Percentiles rank a stretch among this genome's conserved stretches.
Evolutionary conservation across 2,888 invertebrate species (phyloP).

Genomic region (Lamproptera curius): DNA sequence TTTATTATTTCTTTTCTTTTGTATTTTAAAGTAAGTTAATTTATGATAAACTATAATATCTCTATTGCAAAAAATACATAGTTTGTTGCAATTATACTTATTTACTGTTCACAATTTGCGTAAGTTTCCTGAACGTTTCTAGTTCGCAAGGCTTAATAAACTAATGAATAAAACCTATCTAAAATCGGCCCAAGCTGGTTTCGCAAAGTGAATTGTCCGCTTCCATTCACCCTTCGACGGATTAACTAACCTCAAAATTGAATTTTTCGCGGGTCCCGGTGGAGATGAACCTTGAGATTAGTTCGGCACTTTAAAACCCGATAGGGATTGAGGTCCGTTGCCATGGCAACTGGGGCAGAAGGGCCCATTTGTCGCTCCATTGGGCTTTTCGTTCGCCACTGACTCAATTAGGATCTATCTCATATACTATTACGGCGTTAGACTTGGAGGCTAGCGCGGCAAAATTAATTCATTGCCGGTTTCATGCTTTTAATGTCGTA

Average conservation of each 20-base stretch:
- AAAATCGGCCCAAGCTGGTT: too few relatives aligned
- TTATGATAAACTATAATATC: too few relatives aligned
- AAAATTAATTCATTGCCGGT: slow-evolving; percentile 1
- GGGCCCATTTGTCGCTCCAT: slow-evolving; percentile 66
- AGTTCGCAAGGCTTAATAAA: too few relatives aligned
- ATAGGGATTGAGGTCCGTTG: slow-evolving; percentile 51
- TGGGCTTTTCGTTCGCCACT: slow-evolving; percentile 51
- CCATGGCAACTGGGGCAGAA: slow-evolving; percentile 64
- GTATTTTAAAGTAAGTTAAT: too few relatives aligned
- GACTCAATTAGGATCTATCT: slow-evolving; percentile 47
- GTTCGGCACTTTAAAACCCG: slow-evolving; percentile 40
- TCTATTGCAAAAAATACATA: too few relatives aligned
- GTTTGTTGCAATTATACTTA: too few relatives aligned
- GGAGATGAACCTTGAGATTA: slow-evolving; percentile 54
- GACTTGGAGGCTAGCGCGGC: slow-evolving; percentile 8
- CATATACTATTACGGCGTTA: slow-evolving; percentile 15
- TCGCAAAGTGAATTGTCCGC: slow-evolving; percentile 48
- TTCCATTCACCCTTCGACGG: slow-evolving; percentile 43
- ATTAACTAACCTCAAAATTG: slow-evolving; percentile 48
- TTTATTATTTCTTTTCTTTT: too few relatives aligned
- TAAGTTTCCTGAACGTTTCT: too few relatives aligned
- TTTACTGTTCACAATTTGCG: too few relatives aligned
- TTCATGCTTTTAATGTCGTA: too few relatives aligned
- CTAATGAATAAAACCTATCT: too few relatives aligned
- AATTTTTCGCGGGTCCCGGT: slow-evolving; percentile 52